Evolutionary conservation across 2,888 invertebrate species (phyloP).

Genomic region (Macrophya annulata): DNA sequence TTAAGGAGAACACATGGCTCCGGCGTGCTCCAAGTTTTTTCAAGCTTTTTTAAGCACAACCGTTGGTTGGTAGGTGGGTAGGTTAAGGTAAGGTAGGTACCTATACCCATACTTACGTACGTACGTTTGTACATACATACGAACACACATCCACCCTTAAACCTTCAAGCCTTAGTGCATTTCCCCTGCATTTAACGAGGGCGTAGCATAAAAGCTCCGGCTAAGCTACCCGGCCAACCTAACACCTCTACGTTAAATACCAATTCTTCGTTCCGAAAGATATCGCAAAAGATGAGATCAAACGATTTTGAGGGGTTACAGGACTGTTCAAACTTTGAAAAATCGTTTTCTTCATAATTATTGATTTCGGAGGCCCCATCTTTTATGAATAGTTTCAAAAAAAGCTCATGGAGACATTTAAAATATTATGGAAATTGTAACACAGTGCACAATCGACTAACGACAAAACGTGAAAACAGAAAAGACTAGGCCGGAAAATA

Average conservation of each 20-base stretch:
- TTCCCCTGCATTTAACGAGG: constrained; percentile 74
- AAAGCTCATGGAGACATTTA: no score
- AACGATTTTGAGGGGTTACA: no score
- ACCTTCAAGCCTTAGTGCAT: constrained; percentile 67
- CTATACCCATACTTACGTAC: background rate
- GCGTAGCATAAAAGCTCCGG: constrained; percentile 34
- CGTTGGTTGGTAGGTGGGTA: constrained; percentile 25
- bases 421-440: no score
- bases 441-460: no score
- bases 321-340: no score
- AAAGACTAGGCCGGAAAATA: no score
- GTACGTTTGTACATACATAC: background rate
- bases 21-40: constrained; percentile 65
- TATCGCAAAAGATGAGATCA: no score
- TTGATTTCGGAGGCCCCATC: no score
- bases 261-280: background rate
- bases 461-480: no score
- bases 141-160: background rate
- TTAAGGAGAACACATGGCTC: constrained; percentile 70
- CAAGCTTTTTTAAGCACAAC: constrained; percentile 69
- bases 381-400: no score
- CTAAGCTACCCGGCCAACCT: background rate
- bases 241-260: background rate
- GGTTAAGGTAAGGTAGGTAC: background rate
- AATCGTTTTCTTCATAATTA: no score